Conservation (phyloP, 1,140 invertebrate genomes). For the Drosophila neocordata region DNA sequence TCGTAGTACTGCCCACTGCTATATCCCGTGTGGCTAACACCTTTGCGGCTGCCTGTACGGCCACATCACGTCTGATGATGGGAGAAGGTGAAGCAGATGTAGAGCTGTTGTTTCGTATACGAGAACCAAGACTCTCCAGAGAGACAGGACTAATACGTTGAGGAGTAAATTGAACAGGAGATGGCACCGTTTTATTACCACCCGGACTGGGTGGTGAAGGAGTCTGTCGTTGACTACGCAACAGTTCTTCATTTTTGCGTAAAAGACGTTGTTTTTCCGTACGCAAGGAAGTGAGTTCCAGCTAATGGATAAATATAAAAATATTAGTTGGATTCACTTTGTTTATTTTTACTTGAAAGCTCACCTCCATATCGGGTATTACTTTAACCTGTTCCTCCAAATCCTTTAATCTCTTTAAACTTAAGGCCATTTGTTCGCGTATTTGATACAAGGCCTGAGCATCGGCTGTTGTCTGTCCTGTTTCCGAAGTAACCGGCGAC, state of each 20-base stretch:
- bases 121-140: slow-evolving; percentile 70
- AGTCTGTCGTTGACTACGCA: slow-evolving; percentile 82
- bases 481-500: slow-evolving; percentile 56
- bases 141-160: slow-evolving; percentile 78
- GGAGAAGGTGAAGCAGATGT: slow-evolving; percentile 43
- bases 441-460: slow-evolving; percentile 74
- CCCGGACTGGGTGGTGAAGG: slow-evolving; percentile 66
- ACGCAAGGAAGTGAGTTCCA: slow-evolving; percentile 88
- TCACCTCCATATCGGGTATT: slow-evolving; percentile 91
- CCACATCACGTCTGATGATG: slow-evolving; percentile 85
- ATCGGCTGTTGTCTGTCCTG: slow-evolving; percentile 53
- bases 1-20: slow-evolving; percentile 42
- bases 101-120: slow-evolving; percentile 67
- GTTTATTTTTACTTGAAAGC: background rate
- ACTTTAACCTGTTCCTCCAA: slow-evolving; percentile 93
- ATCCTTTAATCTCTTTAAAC: slow-evolving; percentile 90
- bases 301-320: slow-evolving; percentile 76
- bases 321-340: background rate
- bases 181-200: slow-evolving; percentile 52
- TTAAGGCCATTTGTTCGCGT: slow-evolving; percentile 87
- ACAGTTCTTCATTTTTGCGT: slow-evolving; percentile 83
- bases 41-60: slow-evolving; percentile 85
- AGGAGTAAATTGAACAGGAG: slow-evolving; percentile 73
- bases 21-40: slow-evolving; percentile 61
- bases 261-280: slow-evolving; percentile 89